Evolutionary conservation across 2,888 invertebrate species (phyloP), one percentile per base, ranked within the genome.

Genomic region (Lasioglossum pauxillum): DNA sequence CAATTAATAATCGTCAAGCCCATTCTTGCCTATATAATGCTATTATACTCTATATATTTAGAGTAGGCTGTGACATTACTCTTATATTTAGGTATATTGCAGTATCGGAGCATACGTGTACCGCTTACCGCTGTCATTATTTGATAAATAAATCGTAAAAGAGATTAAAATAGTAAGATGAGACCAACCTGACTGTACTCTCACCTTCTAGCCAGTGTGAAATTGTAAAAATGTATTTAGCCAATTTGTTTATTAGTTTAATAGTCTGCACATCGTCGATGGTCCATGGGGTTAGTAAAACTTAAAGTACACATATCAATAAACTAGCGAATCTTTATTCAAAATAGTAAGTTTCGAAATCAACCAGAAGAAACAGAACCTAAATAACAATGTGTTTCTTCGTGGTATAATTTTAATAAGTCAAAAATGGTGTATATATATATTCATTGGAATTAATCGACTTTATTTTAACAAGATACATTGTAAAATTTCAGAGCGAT

Each of bases 401-500:
- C n/a, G 57, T 57, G 4, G 57, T n/a, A 57, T n/a, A 0, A n/a
- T n/a, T 57, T n/a, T 1, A n/a, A n/a, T n/a, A n/a, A n/a, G 53
- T 53, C n/a, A 19, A 53, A 23, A 57, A 57, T 57, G 2, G n/a
- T n/a, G 12, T 57, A n/a, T 57, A 57, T 57, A 12, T 10, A n/a
- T 57, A 10, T n/a, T 16, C 31, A 5, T 35, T 35, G 35, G 35
- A 35, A 35, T 35, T 35, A 35, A 35, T 35, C 35, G 35, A 35
- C 5, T 35, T 5, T 5, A 35, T 31, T 7, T 44, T 14, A 60
- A 76, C 27, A 8, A 73, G 35, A 73, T 2, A 1, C 2, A 57
- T 23, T 2, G 0, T 53, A 2, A 60, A 77, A 78, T 87, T 88
- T 44, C 90, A 97, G 97, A 96, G 95, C 75, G 96, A 96, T 91